These are phyloP conservation scores for Coenobita brevimanus DNA, from an alignment of 1,140 invertebrate species.

Conservation along the genomic window DNA sequence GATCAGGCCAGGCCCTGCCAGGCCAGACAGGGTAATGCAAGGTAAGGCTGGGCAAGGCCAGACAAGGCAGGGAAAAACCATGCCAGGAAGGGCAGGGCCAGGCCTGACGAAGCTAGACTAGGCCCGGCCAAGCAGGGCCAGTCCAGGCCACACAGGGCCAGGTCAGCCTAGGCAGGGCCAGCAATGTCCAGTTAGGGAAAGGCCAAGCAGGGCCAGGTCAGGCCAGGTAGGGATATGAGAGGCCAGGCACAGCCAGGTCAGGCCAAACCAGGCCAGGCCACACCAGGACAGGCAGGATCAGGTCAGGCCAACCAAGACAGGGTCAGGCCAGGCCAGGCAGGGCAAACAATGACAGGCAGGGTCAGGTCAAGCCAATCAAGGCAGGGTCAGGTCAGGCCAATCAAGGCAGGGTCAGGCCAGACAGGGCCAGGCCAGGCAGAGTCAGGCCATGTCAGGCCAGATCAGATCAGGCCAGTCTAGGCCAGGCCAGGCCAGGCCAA, in stretches of 20 bases:
- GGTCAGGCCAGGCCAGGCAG: constrained; percentile 59
- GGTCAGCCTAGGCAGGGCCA: constrained; percentile 69
- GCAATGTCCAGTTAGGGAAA: no score
- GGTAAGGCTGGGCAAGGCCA: constrained; percentile 48
- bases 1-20: constrained; percentile 54
- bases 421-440: constrained; percentile 24
- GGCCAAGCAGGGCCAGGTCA: constrained; percentile 38
- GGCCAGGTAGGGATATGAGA: constrained; percentile 58
- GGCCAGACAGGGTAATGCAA: no score
- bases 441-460: constrained; percentile 67
- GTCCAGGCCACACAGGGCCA: no score
- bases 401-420: no score
- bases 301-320: constrained; percentile 42
- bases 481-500: constrained; percentile 63
- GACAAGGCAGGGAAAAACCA: constrained; percentile 67
- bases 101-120: constrained; percentile 65
- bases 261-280: constrained; percentile 70
- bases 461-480: constrained; percentile 64
- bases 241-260: constrained; percentile 55
- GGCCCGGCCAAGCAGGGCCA: constrained; percentile 65
- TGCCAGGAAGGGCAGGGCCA: constrained; percentile 67
- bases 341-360: constrained; percentile 65
- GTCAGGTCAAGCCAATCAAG: constrained; percentile 69
- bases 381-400: constrained; percentile 55
- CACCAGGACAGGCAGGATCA: constrained; percentile 68